Evolutionary conservation across 2,888 invertebrate species (phyloP).

Genomic region (Chymomyza caudatula): DNA sequence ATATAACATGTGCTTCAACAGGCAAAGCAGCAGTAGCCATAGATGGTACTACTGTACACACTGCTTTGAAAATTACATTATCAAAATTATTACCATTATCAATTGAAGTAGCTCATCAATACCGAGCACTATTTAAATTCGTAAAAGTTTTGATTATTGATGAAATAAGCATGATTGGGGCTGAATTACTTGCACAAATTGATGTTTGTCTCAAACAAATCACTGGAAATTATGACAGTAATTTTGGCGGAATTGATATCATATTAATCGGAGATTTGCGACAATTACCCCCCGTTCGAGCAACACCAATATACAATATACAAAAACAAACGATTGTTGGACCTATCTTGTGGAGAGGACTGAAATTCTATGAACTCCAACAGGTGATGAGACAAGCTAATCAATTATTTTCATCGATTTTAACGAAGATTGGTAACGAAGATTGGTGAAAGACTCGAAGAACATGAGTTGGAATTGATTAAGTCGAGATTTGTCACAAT

Average conservation of each 20-base stretch:
- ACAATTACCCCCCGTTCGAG: conserved; percentile 58
- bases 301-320: conserved; percentile 63
- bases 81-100: conserved; percentile 42
- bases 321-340: conserved; percentile 42
- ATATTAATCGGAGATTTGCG: conserved; percentile 7
- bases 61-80: conserved; percentile 60
- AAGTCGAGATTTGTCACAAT: conserved; percentile 18
- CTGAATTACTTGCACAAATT: conserved; percentile 58
- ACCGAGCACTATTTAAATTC: conserved; percentile 36
- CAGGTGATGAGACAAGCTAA: conserved; percentile 69
- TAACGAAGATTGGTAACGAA: conserved; percentile 54
- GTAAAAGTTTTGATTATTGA: conserved; percentile 66
- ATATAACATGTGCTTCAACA: conserved; percentile 74
- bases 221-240: conserved; percentile 50
- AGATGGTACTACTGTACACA: conserved; percentile 74
- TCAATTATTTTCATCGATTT: conserved; percentile 48
- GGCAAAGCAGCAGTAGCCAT: conserved; percentile 75
- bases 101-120: conserved; percentile 41
- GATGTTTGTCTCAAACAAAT: conserved; percentile 69
- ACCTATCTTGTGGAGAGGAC: conserved; percentile 51
- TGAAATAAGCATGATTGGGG: conserved; percentile 72
- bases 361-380: conserved; percentile 63
- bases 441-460: conserved; percentile 28
- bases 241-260: conserved; percentile 68
- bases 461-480: conserved; percentile 32